Conservation (phyloP, 2,888 invertebrate genomes). For the Drosophila kambysellisi region DNA sequence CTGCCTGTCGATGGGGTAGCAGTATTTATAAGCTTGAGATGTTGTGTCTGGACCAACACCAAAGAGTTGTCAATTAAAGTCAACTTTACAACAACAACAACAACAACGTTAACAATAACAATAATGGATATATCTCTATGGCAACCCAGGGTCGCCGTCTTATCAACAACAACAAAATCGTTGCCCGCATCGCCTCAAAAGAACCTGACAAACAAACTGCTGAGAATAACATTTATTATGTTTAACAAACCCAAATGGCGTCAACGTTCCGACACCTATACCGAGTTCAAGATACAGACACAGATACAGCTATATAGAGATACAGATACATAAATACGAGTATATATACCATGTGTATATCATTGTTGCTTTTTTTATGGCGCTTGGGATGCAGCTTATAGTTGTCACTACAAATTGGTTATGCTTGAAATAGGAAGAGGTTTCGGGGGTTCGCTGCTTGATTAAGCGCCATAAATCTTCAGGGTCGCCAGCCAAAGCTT, state of each 20-base stretch:
- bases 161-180: slow-evolving; percentile 23
- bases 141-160: slow-evolving; percentile 40
- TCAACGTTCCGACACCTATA: slow-evolving; percentile 58
- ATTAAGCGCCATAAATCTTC: slow-evolving; percentile 76
- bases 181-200: slow-evolving; percentile 52
- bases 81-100: slow-evolving; percentile 53
- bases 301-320: slow-evolving; percentile 35
- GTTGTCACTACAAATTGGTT: slow-evolving; percentile 80
- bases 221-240: slow-evolving; percentile 77
- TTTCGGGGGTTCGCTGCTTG: slow-evolving; percentile 53
- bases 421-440: slow-evolving; percentile 40
- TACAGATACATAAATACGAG: slow-evolving; percentile 15
- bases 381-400: slow-evolving; percentile 70
- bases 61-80: slow-evolving; percentile 79
- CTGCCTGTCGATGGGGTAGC: slow-evolving; percentile 18
- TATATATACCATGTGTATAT: slow-evolving; percentile 17
- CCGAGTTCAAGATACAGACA: slow-evolving; percentile 42
- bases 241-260: slow-evolving; percentile 78
- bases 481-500: slow-evolving; percentile 45
- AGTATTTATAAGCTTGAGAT: slow-evolving; percentile 37
- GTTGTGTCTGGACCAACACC: slow-evolving; percentile 52
- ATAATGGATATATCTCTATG: slow-evolving; percentile 57
- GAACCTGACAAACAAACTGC: slow-evolving; percentile 57
- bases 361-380: slow-evolving; percentile 58
- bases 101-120: slow-evolving; percentile 36